These are phyloP conservation scores for Kryptolebias ocellatus DNA, from an alignment of 2,797 vertebrate genomes.

Conservation along the genomic window DNA sequence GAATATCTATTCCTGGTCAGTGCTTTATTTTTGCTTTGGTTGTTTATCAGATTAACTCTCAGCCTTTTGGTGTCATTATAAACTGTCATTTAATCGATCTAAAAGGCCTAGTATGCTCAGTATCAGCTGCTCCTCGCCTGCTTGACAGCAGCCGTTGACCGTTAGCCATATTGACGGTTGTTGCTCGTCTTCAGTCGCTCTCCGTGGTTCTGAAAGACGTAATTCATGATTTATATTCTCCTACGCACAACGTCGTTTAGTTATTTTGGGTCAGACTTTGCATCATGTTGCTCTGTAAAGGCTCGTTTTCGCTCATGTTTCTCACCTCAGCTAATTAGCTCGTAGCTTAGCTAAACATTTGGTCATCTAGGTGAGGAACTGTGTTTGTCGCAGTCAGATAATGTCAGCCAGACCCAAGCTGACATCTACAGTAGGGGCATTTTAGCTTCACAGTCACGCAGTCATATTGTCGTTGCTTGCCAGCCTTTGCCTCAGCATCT, in stretches of 20 bases:
- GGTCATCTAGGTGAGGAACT: constrained; percentile 17
- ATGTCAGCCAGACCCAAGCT: neutral
- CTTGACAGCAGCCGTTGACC: constrained; percentile 19
- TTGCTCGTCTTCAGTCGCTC: constrained; percentile 57
- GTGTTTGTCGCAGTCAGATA: constrained; percentile 42
- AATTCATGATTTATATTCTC: neutral
- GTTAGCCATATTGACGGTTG: constrained; percentile 55
- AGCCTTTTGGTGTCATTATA: rapidly evolving
- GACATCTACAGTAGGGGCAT: constrained; percentile 1
- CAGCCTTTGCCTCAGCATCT: constrained; percentile 31
- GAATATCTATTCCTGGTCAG: constrained; percentile 47
- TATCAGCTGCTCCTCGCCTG: constrained; percentile 1
- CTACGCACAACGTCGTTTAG: neutral
- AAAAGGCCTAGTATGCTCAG: rapidly evolving
- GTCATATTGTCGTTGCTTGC: constrained; percentile 2
- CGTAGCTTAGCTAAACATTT: constrained; percentile 46
- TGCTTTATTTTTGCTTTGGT: constrained; percentile 17
- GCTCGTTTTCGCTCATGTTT: neutral
- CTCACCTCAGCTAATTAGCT: constrained; percentile 41
- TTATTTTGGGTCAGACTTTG: rapidly evolving
- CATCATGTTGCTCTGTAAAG: no score
- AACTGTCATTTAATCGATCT: rapidly evolving
- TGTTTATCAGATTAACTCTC: rapidly evolving
- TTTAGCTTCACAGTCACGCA: neutral
- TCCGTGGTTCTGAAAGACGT: constrained; percentile 73